Percentiles rank a stretch among this genome's conserved stretches.
phyloP scores from a whole-genome alignment of 2,113 vertebrate genomes.

The Charadrius vociferus region DNA sequence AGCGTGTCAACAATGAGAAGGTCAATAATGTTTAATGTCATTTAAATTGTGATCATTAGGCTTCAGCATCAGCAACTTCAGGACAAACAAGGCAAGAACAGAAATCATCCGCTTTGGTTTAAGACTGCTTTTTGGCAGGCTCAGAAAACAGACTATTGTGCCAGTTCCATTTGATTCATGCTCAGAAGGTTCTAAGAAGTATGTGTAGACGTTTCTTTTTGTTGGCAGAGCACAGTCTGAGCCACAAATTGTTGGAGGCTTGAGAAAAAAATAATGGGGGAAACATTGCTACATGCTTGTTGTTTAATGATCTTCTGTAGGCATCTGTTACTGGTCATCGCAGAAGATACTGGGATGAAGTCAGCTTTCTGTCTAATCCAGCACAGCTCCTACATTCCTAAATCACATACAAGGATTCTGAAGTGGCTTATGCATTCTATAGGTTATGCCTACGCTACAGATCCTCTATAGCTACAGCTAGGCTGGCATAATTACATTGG shows the following conservation, averaged over 20 bases:
- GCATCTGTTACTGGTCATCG: background rate
- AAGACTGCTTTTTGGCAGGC: conserved; percentile 46
- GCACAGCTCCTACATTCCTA: background rate
- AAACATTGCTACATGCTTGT: conserved; percentile 11
- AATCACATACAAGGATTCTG: background rate
- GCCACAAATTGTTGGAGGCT: conserved; percentile 39
- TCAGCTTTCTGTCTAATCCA: background rate
- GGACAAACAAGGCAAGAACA: conserved; percentile 49
- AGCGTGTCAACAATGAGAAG: conserved; percentile 25
- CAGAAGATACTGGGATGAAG: background rate
- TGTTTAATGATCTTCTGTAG: conserved; percentile 2
- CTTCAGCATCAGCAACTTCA: conserved; percentile 39
- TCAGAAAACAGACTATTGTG: conserved; percentile 3
- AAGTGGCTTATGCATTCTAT: background rate
- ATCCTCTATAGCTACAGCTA: background rate
- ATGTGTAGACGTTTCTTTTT: conserved; percentile 25
- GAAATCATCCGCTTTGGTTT: conserved; percentile 31
- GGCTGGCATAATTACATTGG: background rate
- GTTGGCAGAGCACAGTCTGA: conserved; percentile 15
- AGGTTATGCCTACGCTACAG: background rate
- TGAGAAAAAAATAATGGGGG: background rate
- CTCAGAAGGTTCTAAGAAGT: conserved; percentile 38
- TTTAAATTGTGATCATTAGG: conserved; percentile 42
- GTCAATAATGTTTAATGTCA: conserved; percentile 26
- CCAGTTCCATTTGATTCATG: conserved; percentile 39